A percentile compares a stretch with the other conserved stretches of the same genome.
phyloP scores from a whole-genome alignment of 2,113 vertebrate genomes.

The Probosciger aterrimus region DNA sequence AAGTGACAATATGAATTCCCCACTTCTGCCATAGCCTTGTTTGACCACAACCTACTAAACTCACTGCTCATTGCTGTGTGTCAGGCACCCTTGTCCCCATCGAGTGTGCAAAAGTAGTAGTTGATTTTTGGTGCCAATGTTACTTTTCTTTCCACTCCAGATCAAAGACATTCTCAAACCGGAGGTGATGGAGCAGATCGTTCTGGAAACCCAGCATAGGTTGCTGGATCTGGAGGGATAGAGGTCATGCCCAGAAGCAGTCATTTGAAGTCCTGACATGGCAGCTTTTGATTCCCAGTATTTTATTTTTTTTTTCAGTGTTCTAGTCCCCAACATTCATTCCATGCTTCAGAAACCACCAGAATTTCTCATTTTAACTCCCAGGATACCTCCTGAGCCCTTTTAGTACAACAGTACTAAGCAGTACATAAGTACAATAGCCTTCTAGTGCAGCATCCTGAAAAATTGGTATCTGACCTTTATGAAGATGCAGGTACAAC shows the following conservation, averaged over 20 bases:
- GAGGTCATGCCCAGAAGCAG: not conserved
- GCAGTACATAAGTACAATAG: not conserved
- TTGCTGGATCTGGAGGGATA: constrained; percentile 88
- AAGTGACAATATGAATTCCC: not conserved
- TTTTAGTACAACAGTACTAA: not conserved
- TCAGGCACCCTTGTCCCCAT: not conserved
- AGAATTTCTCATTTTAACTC: not conserved
- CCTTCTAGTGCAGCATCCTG: not conserved
- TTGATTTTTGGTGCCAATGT: not conserved
- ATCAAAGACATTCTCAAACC: constrained; percentile 96
- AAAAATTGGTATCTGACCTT: not conserved
- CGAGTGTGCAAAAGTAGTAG: not conserved
- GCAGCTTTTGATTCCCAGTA: constrained; percentile 4
- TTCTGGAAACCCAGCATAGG: constrained; percentile 89
- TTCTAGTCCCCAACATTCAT: not conserved
- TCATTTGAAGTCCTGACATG: not conserved
- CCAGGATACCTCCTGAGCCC: not conserved
- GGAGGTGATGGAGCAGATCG: constrained; percentile 90
- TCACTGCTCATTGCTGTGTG: not conserved
- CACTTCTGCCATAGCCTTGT: not conserved
- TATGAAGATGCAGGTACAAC: not conserved
- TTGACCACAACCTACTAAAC: not conserved
- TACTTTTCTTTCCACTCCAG: constrained; percentile 66
- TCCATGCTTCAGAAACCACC: constrained; percentile 2
- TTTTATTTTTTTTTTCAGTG: not conserved